These are phyloP conservation scores for Holothuria scabra DNA, from an alignment of 53 echinoderm and acorn worm species.

Conservation along the genomic window DNA sequence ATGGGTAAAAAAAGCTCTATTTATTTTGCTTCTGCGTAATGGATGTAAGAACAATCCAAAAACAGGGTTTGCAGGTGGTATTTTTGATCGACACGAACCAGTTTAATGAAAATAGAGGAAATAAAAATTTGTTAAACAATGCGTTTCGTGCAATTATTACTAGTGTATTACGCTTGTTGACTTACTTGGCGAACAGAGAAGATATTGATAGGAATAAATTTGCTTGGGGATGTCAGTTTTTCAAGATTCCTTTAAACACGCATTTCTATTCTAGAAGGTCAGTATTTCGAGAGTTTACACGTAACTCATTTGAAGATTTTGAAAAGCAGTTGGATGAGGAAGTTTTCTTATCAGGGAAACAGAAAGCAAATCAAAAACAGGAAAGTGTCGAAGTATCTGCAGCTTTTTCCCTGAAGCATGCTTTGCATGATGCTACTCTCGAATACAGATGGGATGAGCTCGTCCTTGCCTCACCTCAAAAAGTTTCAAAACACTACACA, in stretches of 20 bases:
- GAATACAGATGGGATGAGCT: constrained; percentile 49
- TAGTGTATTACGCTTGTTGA: constrained; percentile 33
- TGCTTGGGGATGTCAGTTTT: constrained; percentile 45
- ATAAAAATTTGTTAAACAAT: constrained; percentile 18
- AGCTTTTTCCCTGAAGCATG: constrained; percentile 39
- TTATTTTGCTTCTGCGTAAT: background rate
- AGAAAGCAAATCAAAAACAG: constrained; percentile 31
- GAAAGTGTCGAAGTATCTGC: constrained; percentile 17
- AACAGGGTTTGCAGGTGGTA: constrained; percentile 35
- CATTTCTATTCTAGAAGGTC: constrained; percentile 38
- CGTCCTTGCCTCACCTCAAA: constrained; percentile 22
- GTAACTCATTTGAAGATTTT: constrained; percentile 6
- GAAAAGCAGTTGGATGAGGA: constrained; percentile 42
- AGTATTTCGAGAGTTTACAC: constrained; percentile 25
- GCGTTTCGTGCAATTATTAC: constrained; percentile 38
- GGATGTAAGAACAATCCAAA: background rate
- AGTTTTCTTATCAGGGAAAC: constrained; percentile 7
- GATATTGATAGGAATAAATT: constrained; percentile 32
- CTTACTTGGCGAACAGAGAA: constrained; percentile 23
- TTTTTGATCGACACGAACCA: constrained; percentile 46
- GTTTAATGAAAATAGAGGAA: constrained; percentile 33
- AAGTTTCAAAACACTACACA: background rate
- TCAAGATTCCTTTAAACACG: constrained; percentile 14
- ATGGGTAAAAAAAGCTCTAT: background rate
- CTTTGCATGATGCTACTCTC: constrained; percentile 29